phyloP scores from a whole-genome alignment of 2,797 vertebrate genomes.

The Acipenser oxyrinchus region DNA sequence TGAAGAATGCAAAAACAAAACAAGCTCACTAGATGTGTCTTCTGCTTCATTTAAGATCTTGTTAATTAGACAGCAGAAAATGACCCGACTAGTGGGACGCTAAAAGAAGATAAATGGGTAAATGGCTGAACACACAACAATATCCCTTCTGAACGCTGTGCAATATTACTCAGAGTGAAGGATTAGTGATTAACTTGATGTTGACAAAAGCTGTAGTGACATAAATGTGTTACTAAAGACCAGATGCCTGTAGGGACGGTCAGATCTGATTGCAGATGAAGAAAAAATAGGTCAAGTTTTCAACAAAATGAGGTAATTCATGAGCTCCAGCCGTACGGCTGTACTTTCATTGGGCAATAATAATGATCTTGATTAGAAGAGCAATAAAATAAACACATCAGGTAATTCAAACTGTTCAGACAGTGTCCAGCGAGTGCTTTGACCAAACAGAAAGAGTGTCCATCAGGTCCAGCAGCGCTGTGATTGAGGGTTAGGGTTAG shows the following conservation, averaged over 20 bases:
- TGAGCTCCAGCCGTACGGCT: too few species aligned
- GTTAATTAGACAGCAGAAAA: too few species aligned
- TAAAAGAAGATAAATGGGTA: background rate
- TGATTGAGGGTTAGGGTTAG: background rate
- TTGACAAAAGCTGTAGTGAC: constrained; percentile 29
- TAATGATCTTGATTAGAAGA: too few species aligned
- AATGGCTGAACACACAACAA: background rate
- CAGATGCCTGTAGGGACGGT: constrained; percentile 45
- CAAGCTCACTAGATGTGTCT: too few species aligned
- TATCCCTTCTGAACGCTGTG: background rate
- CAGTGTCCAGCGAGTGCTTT: too few species aligned
- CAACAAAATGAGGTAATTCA: too few species aligned
- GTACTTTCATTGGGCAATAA: too few species aligned
- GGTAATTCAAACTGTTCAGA: too few species aligned
- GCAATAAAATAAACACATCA: too few species aligned
- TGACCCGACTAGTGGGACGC: too few species aligned
- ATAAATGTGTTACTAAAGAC: constrained; percentile 21
- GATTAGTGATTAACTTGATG: constrained; percentile 30
- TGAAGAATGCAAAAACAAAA: too few species aligned
- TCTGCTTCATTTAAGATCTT: too few species aligned
- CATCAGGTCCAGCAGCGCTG: background rate
- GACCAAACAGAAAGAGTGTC: background rate
- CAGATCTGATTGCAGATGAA: constrained; percentile 23
- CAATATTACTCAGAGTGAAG: constrained; percentile 16
- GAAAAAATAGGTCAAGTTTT: constrained; percentile 29